Conservation (phyloP, 2,113 vertebrate genomes). For the Empidonax traillii region DNA sequence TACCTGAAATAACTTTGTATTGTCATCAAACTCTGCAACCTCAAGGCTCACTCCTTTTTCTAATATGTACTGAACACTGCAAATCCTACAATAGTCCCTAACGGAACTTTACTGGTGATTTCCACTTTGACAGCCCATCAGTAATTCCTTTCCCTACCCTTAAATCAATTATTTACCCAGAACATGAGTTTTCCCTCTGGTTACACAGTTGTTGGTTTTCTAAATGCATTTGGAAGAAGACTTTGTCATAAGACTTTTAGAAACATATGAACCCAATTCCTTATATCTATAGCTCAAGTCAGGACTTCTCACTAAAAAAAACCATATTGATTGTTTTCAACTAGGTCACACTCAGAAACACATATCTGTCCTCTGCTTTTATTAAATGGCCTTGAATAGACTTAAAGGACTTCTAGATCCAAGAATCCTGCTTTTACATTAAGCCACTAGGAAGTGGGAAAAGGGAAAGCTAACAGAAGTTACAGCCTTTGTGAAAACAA, state of each 20-base stretch:
- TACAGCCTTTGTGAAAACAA: neutral
- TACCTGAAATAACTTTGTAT: neutral
- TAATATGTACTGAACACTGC: neutral
- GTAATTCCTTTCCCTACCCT: neutral
- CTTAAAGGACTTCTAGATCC: neutral
- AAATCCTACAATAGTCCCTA: neutral
- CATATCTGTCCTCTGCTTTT: neutral
- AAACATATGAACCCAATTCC: neutral
- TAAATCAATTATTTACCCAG: neutral
- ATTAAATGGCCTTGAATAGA: neutral
- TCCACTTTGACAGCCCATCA: neutral
- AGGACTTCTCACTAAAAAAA: neutral
- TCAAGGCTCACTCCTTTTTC: neutral
- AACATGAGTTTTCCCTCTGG: neutral
- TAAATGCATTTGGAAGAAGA: neutral
- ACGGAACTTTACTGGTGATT: neutral
- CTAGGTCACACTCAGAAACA: neutral
- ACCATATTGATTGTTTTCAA: neutral
- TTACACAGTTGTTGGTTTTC: neutral
- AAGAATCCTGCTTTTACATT: neutral
- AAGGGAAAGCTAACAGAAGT: neutral
- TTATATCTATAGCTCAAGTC: neutral
- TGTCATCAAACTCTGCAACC: neutral
- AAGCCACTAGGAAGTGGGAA: neutral
- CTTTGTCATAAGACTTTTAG: neutral